Evolutionary conservation across 2,888 invertebrate genomes (phyloP).

Genomic region (Nymphalis polychloros): DNA sequence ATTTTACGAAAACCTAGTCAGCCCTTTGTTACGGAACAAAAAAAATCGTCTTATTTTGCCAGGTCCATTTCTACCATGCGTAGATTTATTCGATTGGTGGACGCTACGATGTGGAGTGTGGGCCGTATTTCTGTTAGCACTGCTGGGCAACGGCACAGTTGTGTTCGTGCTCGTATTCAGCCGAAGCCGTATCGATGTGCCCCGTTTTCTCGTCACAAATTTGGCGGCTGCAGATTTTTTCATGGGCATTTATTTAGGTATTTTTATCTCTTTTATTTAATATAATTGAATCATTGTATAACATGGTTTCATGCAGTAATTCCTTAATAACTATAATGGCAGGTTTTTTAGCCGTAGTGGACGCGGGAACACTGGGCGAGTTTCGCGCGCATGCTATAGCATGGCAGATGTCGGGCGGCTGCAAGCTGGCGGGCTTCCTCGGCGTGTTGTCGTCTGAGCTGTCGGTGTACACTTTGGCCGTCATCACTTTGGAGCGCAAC

Average conservation of each 20-base stretch:
- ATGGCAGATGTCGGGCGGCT: conserved; percentile 98
- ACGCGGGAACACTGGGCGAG: conserved; percentile 96
- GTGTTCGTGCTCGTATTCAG: conserved; percentile 96
- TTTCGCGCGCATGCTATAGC: conserved; percentile 98
- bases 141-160: conserved; percentile 97
- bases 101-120: conserved; percentile 97
- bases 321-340: conserved; percentile 28
- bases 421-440: conserved; percentile 96
- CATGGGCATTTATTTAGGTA: conserved; percentile 96
- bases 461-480: conserved; percentile 96
- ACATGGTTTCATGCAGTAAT: background rate
- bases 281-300: background rate
- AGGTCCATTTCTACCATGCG: conserved; percentile 97
- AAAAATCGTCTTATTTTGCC: conserved; percentile 33
- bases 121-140: conserved; percentile 97
- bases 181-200: conserved; percentile 97
- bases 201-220: conserved; percentile 97
- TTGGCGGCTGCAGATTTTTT: conserved; percentile 98
- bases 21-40: no score
- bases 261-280: conserved; percentile 24
- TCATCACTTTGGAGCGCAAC: conserved; percentile 97
- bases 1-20: no score
- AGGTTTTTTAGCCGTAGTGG: conserved; percentile 97
- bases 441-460: conserved; percentile 96
- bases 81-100: conserved; percentile 99